Evolutionary conservation across 1,140 invertebrate species (phyloP), one percentile per base, ranked within the genome.

Genomic region (Drosophila melanica): DNA sequence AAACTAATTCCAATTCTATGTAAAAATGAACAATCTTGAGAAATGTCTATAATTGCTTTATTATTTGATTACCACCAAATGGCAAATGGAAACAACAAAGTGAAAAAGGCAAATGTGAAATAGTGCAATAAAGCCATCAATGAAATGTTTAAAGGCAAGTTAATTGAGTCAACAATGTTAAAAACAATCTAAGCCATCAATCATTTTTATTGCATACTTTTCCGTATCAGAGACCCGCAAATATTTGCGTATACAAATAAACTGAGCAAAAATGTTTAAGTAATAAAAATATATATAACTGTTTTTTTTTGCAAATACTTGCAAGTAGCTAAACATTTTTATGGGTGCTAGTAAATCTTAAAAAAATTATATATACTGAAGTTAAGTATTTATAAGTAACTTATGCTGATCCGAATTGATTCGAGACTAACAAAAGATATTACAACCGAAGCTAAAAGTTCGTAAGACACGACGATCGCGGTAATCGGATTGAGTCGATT

Each of bases 161-260:
- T 77, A 75, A 74, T 79, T 86, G 53, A 77, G 68, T 55, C 75
- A 73, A 85, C 50, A 57, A 39, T 54, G 44, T 35, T 33, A 20
- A 63, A 45, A 77, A 51, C 14, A 79, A 87, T 90, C 85, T 64
- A 51, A 64, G 79, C 63, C 64, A 86, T 86, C 81, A 86, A 87
- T 87, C 81, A 86, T 73, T 72, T 86, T 79, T 87, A 86, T 86
- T 86, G 81, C 81, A 87, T 86, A 87, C 81, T 87, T 86, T 76
- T 87, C 63, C 47, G 75, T 70, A 69, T 67, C 60, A 51, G 39
- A 73, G 58, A 33, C 18, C 60, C 59, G 78, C 55, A 70, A 67
- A 63, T 70, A 53, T 72, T n/a, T 50, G 58, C 16, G 69, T 59
- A 65, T 47, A 54, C 18, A 63, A 45, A 44, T 35, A 67, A 62